Conservation (phyloP, 2,888 invertebrate species). For the Loripinus fragilis region DNA sequence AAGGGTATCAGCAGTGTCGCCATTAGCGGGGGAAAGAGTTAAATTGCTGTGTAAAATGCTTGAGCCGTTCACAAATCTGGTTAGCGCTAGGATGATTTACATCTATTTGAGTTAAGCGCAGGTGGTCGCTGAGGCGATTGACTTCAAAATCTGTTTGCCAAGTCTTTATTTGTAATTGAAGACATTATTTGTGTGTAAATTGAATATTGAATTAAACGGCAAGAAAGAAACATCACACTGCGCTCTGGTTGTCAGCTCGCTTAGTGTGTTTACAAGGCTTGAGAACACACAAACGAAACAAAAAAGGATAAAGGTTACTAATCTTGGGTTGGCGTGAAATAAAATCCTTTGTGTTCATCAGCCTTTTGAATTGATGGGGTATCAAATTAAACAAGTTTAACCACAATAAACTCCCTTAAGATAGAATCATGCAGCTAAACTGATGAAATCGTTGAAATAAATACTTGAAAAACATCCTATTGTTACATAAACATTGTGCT, state of each 20-base stretch:
- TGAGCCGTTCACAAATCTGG: constrained; percentile 11
- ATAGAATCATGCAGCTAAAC: background rate
- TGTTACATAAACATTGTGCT: background rate
- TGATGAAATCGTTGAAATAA: constrained; percentile 12
- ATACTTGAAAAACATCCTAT: constrained; percentile 9
- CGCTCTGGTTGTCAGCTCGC: constrained; percentile 8
- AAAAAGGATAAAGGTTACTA: constrained; percentile 19
- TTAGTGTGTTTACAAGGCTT: constrained; percentile 8
- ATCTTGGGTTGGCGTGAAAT: constrained; percentile 15
- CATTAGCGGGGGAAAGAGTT: no score
- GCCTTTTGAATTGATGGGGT: constrained; percentile 21
- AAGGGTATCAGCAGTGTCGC: no score
- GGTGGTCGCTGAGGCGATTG: constrained; percentile 17
- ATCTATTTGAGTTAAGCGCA: constrained; percentile 15
- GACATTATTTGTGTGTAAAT: constrained; percentile 42
- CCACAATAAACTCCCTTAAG: constrained; percentile 4
- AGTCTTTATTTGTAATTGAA: constrained; percentile 22
- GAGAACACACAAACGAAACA: constrained; percentile 14
- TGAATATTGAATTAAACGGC: constrained; percentile 39
- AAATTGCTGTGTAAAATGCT: constrained; percentile 13
- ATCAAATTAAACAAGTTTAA: constrained; percentile 17
- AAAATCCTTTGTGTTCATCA: constrained; percentile 12
- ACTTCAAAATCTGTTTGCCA: constrained; percentile 16
- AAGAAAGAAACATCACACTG: constrained; percentile 37
- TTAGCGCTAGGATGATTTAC: constrained; percentile 3